phyloP scores from a whole-genome alignment of 2,888 invertebrate species.

The Plebejus anna region DNA sequence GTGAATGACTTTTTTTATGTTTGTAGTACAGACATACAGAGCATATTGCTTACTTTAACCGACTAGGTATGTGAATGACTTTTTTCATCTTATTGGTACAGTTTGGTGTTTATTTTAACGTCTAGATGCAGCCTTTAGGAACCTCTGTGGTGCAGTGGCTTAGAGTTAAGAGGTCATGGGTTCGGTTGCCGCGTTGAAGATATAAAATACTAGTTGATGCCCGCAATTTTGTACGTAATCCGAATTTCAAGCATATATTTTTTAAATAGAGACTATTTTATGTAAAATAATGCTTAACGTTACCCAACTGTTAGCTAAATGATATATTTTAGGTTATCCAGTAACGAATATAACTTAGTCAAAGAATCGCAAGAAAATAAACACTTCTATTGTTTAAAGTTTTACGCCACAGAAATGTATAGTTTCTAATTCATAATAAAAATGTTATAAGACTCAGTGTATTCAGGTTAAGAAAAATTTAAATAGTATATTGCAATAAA shows the following conservation, averaged over 20 bases:
- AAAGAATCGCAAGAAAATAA: background rate
- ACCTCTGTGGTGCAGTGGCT: no score
- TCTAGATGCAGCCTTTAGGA: no score
- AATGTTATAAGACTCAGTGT: background rate
- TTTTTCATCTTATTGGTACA: no score
- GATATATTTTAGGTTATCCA: background rate
- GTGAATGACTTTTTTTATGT: slow-evolving; percentile 4
- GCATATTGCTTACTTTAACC: no score
- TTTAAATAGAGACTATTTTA: background rate
- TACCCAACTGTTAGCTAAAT: background rate
- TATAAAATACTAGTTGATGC: no score
- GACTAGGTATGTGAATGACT: no score
- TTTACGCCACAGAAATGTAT: background rate
- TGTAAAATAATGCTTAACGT: background rate
- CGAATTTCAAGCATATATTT: background rate
- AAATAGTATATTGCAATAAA: background rate
- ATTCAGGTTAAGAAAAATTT: background rate
- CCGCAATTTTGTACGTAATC: background rate
- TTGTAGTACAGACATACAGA: background rate
- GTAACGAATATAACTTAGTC: background rate
- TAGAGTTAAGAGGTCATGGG: no score
- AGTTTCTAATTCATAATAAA: background rate
- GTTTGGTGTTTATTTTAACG: no score
- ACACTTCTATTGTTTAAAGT: background rate
- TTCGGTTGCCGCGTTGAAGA: no score